A percentile compares a stretch with the other conserved stretches of the same genome.
phyloP scores from a whole-genome alignment of 2,888 invertebrate genomes.

The Zygothrica quintamaculata region DNA sequence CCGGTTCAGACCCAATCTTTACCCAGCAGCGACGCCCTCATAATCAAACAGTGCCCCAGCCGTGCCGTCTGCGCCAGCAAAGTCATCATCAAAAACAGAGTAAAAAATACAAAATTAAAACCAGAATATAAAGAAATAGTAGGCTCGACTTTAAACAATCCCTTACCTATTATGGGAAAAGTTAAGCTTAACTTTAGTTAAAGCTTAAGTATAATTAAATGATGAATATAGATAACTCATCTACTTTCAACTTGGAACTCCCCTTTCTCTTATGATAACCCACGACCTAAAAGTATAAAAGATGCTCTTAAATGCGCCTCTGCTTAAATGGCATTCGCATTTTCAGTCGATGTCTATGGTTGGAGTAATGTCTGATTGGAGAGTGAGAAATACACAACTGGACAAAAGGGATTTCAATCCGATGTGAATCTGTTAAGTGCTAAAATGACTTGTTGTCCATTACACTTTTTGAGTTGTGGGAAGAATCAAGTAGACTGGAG shows the following conservation, averaged over 20 bases:
- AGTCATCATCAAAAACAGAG: slow-evolving; percentile 10
- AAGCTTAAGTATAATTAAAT: too few species aligned
- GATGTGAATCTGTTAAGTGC: slow-evolving; percentile 24
- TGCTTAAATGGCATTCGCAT: too few species aligned
- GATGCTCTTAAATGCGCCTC: too few species aligned
- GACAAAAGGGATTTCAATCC: slow-evolving; percentile 7
- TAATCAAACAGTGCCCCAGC: slow-evolving; percentile 28
- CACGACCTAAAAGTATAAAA: too few species aligned
- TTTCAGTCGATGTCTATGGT: slow-evolving; percentile 3
- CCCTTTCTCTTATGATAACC: too few species aligned
- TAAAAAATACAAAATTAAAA: background rate
- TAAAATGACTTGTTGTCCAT: slow-evolving; percentile 16
- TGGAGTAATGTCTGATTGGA: slow-evolving; percentile 4
- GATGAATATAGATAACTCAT: too few species aligned
- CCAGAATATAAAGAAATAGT: background rate
- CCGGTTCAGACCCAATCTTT: slow-evolving; percentile 14
- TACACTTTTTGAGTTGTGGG: background rate
- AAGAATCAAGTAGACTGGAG: background rate
- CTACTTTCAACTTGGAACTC: too few species aligned
- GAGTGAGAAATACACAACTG: slow-evolving; percentile 23
- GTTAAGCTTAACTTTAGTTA: too few species aligned
- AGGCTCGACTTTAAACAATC: slow-evolving; percentile 23
- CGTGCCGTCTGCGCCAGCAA: slow-evolving; percentile 8
- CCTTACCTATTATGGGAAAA: too few species aligned
- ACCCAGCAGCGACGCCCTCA: slow-evolving; percentile 38